Conservation (phyloP, 2,888 invertebrate genomes). For the Axea sp. region DNA sequence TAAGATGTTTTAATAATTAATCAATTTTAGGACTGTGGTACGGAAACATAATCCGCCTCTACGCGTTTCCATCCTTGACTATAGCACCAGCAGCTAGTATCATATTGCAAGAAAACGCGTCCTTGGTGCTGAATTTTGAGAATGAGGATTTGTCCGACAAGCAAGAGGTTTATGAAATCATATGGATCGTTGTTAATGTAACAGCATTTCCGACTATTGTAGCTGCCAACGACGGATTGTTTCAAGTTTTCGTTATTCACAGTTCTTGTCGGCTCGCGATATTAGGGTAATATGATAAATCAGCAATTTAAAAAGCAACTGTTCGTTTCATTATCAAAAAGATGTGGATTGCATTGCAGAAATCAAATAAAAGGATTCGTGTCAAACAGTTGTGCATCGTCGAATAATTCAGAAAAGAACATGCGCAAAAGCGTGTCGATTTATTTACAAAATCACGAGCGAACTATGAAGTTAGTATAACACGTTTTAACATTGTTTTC, state of each 20-base stretch:
- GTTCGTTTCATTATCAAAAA: no score
- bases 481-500: no score
- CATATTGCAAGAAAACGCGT: no score
- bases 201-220: conserved; percentile 1
- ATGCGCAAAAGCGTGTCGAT: not conserved
- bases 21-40: no score
- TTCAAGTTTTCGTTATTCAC: conserved; percentile 4
- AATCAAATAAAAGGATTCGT: not conserved
- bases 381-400: not conserved
- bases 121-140: not conserved
- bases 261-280: conserved; percentile 7
- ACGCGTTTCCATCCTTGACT: no score
- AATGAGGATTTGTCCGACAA: not conserved
- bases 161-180: not conserved
- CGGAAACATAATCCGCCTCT: no score
- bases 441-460: conserved; percentile 5
- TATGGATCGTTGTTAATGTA: conserved; percentile 10
- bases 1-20: no score
- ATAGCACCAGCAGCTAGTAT: no score
- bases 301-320: no score
- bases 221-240: not conserved
- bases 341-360: not conserved
- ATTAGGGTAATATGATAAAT: conserved; percentile 1
- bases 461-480: conserved; percentile 1
- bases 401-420: not conserved